phyloP scores from a whole-genome alignment of 2,888 invertebrate species.

The Thera britannica region DNA sequence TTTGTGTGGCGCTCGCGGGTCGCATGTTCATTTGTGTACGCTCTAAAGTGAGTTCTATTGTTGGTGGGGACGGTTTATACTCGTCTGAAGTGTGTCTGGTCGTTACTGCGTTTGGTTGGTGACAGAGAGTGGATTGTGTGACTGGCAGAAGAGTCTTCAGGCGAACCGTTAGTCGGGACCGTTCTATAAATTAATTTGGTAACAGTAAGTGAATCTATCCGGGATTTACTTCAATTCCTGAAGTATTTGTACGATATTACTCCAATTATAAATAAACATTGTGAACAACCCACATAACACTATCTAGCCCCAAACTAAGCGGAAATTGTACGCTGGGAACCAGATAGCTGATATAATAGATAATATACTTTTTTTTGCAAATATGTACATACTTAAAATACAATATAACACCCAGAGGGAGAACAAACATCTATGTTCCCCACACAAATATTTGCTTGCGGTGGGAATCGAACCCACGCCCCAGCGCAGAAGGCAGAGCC shows the following conservation, averaged over 20 bases:
- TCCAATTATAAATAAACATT: neutral
- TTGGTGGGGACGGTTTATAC: constrained; percentile 36
- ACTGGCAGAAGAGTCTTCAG: constrained; percentile 78
- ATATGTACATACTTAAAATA: too few species aligned
- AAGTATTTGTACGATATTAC: constrained; percentile 7
- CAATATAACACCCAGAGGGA: too few species aligned
- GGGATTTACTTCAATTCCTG: constrained; percentile 45
- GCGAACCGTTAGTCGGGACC: constrained; percentile 72
- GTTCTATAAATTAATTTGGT: constrained; percentile 79
- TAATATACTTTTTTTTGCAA: too few species aligned
- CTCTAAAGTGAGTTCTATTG: constrained; percentile 51
- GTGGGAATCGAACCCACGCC: too few species aligned
- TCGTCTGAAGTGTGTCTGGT: constrained; percentile 42
- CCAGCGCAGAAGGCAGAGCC: too few species aligned
- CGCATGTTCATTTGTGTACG: constrained; percentile 50
- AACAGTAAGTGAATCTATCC: constrained; percentile 46
- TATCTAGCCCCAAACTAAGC: too few species aligned
- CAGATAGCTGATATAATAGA: too few species aligned
- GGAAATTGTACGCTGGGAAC: too few species aligned
- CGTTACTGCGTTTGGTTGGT: constrained; percentile 43
- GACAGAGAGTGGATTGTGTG: constrained; percentile 58
- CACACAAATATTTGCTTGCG: too few species aligned
- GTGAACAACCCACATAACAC: too few species aligned
- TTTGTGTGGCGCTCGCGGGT: constrained; percentile 50
- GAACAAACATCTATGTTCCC: too few species aligned